These are phyloP conservation scores for Phyllotreta cruciferae DNA, from an alignment of 2,888 invertebrate species.

Conservation along the genomic window DNA sequence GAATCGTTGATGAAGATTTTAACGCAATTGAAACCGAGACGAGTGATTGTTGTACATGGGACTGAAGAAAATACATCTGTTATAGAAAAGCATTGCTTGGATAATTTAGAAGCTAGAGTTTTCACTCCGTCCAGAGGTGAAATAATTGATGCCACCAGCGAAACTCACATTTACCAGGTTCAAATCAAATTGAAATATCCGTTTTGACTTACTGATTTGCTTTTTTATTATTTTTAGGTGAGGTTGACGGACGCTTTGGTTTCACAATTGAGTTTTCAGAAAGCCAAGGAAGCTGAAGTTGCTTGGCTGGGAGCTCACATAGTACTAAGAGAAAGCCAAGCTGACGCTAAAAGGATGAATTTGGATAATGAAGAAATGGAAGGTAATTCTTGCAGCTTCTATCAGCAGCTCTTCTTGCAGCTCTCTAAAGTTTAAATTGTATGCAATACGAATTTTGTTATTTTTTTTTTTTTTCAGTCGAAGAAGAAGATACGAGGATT, in stretches of 20 bases:
- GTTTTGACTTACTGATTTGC: neutral
- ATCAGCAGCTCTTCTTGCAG: constrained; percentile 8
- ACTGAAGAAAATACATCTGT: constrained; percentile 71
- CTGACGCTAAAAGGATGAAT: constrained; percentile 63
- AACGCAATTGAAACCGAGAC: constrained; percentile 79
- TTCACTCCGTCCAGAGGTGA: constrained; percentile 87
- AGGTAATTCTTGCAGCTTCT: constrained; percentile 48
- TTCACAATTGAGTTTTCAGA: constrained; percentile 84
- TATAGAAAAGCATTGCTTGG: constrained; percentile 71
- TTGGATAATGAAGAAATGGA: constrained; percentile 61
- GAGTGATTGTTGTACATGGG: constrained; percentile 82
- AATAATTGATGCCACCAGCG: constrained; percentile 93
- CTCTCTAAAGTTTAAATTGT: neutral
- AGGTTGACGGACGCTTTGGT: constrained; percentile 91
- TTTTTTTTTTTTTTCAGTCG: constrained; percentile 54
- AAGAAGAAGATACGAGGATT: constrained; percentile 66
- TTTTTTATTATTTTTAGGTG: constrained; percentile 66
- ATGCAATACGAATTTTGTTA: constrained; percentile 1
- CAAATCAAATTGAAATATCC: constrained; percentile 26
- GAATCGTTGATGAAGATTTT: constrained; percentile 84
- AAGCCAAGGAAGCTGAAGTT: constrained; percentile 89
- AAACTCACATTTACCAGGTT: constrained; percentile 97
- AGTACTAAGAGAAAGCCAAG: constrained; percentile 68
- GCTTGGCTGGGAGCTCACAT: constrained; percentile 92
- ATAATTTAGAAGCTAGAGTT: constrained; percentile 74